Evolutionary conservation across 2,797 vertebrate species (phyloP).

Genomic region (Podarcis lilfordi): DNA sequence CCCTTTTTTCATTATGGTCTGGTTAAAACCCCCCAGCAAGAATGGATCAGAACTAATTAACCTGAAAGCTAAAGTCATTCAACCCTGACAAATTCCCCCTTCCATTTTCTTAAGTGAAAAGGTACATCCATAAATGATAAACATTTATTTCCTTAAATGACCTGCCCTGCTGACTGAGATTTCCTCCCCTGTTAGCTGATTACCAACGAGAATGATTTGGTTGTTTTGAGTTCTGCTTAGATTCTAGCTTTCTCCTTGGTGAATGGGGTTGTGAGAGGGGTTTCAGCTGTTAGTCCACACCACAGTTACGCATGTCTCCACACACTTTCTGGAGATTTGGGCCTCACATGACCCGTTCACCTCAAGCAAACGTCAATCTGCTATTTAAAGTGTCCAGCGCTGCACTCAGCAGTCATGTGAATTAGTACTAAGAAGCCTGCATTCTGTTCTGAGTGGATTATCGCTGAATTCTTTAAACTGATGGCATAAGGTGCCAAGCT

Average conservation of each 20-base stretch:
- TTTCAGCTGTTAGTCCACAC: not conserved
- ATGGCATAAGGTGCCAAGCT: constrained; percentile 54
- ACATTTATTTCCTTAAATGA: constrained; percentile 12
- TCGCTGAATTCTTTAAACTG: constrained; percentile 52
- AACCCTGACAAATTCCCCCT: not conserved
- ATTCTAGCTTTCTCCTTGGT: not conserved
- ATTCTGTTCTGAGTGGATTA: constrained; percentile 52
- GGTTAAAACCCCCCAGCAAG: not conserved
- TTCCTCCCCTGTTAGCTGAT: not conserved
- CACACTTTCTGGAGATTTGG: not conserved
- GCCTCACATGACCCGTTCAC: constrained; percentile 5
- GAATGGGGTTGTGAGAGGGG: not conserved
- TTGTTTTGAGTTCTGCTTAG: constrained; percentile 13
- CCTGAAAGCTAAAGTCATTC: not conserved
- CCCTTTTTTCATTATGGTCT: not conserved
- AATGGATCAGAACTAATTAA: constrained; percentile 5
- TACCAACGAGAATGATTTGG: not conserved
- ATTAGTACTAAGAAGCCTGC: constrained; percentile 16
- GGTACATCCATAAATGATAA: not conserved
- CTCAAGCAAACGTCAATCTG: constrained; percentile 19
- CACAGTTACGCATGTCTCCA: not conserved
- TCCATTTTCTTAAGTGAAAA: not conserved
- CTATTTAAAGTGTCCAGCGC: not conserved
- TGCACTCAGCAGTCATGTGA: constrained; percentile 8
- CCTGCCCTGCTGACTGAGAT: not conserved